Conservation (phyloP, 2,888 invertebrate genomes). For the Pandemis cinnamomeana region DNA sequence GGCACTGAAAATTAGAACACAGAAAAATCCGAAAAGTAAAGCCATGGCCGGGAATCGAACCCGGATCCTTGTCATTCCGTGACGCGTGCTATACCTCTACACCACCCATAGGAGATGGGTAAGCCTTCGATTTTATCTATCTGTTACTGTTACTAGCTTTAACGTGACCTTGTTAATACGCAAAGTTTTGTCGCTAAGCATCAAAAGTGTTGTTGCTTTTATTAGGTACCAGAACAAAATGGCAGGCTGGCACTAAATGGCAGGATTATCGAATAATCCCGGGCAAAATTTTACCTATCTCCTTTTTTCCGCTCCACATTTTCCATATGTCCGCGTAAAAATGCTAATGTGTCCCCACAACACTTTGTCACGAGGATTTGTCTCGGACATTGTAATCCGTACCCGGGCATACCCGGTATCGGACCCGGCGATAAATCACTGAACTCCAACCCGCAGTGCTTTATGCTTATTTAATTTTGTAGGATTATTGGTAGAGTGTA, state of each 20-base stretch:
- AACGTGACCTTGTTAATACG: too few species aligned
- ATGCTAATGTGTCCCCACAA: slow-evolving; percentile 44
- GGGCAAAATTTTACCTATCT: not conserved
- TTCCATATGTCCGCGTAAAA: slow-evolving; percentile 42
- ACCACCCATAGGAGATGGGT: too few species aligned
- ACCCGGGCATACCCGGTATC: slow-evolving; percentile 40
- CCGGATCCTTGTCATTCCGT: too few species aligned
- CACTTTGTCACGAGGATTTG: slow-evolving; percentile 47
- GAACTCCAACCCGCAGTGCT: slow-evolving; percentile 55
- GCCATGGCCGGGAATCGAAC: too few species aligned
- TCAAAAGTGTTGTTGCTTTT: too few species aligned
- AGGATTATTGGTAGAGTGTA: slow-evolving; percentile 53
- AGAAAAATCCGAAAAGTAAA: too few species aligned
- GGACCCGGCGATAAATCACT: slow-evolving; percentile 63
- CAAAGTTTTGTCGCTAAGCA: too few species aligned
- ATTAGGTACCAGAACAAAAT: too few species aligned
- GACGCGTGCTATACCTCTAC: too few species aligned
- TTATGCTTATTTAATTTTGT: slow-evolving; percentile 66
- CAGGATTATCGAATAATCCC: not conserved
- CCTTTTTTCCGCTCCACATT: slow-evolving; percentile 19
- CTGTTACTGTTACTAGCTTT: too few species aligned
- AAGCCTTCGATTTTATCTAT: too few species aligned
- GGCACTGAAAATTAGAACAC: too few species aligned
- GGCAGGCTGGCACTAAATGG: not conserved
- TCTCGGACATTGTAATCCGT: slow-evolving; percentile 53